Percentiles rank a stretch among this genome's conserved stretches.
Evolutionary conservation across 1,140 invertebrate species (phyloP).

Genomic region (Bombus haemorrhoidalis): DNA sequence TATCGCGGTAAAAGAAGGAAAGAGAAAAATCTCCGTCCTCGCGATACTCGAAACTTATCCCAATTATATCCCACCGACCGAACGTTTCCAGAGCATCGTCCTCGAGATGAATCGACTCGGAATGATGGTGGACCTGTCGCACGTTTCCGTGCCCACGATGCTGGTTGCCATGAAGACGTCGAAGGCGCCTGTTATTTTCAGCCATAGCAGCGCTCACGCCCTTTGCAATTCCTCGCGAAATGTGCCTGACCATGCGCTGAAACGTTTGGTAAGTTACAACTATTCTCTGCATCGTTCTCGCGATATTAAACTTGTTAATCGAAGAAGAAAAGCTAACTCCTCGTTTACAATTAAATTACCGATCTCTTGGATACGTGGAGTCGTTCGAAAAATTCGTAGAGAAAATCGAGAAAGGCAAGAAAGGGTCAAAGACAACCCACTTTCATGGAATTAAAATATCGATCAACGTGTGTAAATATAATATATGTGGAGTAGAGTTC

Average conservation of each 20-base stretch:
- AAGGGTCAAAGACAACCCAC: too few species aligned
- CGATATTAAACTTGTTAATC: too few species aligned
- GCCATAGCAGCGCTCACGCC: constrained; percentile 92
- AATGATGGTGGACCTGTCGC: constrained; percentile 96
- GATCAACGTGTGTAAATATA: too few species aligned
- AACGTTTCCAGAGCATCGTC: constrained; percentile 86
- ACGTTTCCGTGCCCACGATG: constrained; percentile 92
- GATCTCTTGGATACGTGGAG: too few species aligned
- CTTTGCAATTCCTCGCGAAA: constrained; percentile 94
- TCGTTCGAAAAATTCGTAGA: too few species aligned
- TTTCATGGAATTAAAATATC: too few species aligned
- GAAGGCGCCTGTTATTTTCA: constrained; percentile 93
- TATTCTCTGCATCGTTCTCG: too few species aligned
- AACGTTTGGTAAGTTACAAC: constrained; percentile 86
- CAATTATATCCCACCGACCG: constrained; percentile 7
- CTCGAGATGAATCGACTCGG: constrained; percentile 93
- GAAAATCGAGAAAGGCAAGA: too few species aligned
- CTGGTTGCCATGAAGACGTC: constrained; percentile 89
- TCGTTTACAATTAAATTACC: too few species aligned
- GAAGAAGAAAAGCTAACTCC: too few species aligned
- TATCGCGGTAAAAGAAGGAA: background rate
- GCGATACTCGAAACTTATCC: constrained; percentile 11
- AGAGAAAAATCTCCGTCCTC: background rate
- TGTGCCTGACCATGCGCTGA: constrained; percentile 92
- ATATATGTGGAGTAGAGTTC: background rate